These are phyloP conservation scores for Gymnodraco acuticeps DNA, from an alignment of 2,797 vertebrate species.

Conservation along the genomic window DNA sequence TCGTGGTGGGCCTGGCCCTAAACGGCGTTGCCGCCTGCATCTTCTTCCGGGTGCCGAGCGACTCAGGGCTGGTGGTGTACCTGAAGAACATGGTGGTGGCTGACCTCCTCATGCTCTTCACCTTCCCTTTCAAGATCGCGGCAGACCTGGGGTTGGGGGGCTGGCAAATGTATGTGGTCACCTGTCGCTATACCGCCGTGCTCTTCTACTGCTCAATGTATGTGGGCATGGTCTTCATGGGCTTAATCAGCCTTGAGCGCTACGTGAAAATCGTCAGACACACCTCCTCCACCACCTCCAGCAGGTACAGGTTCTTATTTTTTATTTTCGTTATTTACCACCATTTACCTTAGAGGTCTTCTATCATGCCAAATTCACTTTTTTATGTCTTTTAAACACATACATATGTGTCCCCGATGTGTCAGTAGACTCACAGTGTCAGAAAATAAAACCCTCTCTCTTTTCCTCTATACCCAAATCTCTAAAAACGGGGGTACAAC, in stretches of 20 bases:
- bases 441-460: no score
- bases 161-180: constrained; percentile 84
- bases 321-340: no score
- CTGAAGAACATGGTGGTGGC: constrained; percentile 92
- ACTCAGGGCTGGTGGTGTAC: constrained; percentile 90
- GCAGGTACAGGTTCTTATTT: constrained; percentile 34
- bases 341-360: no score
- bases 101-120: constrained; percentile 90
- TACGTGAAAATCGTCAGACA: constrained; percentile 89
- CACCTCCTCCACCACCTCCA: constrained; percentile 61
- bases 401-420: no score
- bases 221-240: constrained; percentile 89
- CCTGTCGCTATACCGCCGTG: constrained; percentile 89
- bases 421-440: no score
- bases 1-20: constrained; percentile 80
- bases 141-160: constrained; percentile 79
- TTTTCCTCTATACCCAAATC: no score
- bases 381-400: no score
- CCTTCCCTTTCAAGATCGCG: constrained; percentile 87
- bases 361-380: no score
- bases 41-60: constrained; percentile 88
- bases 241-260: constrained; percentile 92
- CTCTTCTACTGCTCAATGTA: constrained; percentile 94
- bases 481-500: no score
- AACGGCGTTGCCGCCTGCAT: constrained; percentile 88